Evolutionary conservation across 2,888 invertebrate species (phyloP).

Genomic region (Netelia inedita): DNA sequence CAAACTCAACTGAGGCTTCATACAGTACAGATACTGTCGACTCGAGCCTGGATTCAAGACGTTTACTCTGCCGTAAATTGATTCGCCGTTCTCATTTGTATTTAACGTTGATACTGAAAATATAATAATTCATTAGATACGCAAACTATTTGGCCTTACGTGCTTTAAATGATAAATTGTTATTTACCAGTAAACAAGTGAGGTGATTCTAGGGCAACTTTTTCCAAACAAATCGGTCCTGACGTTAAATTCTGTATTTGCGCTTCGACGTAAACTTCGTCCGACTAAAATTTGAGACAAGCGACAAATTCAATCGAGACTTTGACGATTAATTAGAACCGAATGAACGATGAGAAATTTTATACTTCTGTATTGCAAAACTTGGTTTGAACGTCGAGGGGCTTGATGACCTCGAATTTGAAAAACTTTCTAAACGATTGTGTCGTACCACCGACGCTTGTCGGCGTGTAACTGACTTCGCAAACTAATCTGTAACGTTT

Average conservation of each 20-base stretch:
- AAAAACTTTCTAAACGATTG: conserved; percentile 98
- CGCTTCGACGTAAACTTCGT: conserved; percentile 91
- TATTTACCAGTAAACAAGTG: conserved; percentile 91
- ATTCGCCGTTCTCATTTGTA: conserved; percentile 88
- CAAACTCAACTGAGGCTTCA: conserved; percentile 92
- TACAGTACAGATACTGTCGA: conserved; percentile 97
- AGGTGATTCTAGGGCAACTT: conserved; percentile 97
- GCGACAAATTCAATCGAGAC: background rate
- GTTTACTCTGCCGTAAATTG: conserved; percentile 92
- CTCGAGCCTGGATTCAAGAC: conserved; percentile 95
- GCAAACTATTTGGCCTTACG: background rate
- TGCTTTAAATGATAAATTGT: conserved; percentile 26
- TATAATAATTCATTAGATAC: background rate
- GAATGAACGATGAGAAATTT: conserved; percentile 90
- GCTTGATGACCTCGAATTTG: conserved; percentile 99
- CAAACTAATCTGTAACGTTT: conserved; percentile 92
- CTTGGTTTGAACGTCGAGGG: conserved; percentile 99
- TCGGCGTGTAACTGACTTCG: conserved; percentile 95
- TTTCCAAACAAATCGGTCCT: conserved; percentile 96
- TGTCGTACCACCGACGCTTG: conserved; percentile 86
- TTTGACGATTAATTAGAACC: conserved; percentile 80
- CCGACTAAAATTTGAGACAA: conserved; percentile 85
- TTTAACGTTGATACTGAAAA: conserved; percentile 90
- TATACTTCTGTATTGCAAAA: conserved; percentile 96
- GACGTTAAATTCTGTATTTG: conserved; percentile 97